Conservation (phyloP, 2,888 invertebrate species). For the Lasioglossum oenotherae region DNA sequence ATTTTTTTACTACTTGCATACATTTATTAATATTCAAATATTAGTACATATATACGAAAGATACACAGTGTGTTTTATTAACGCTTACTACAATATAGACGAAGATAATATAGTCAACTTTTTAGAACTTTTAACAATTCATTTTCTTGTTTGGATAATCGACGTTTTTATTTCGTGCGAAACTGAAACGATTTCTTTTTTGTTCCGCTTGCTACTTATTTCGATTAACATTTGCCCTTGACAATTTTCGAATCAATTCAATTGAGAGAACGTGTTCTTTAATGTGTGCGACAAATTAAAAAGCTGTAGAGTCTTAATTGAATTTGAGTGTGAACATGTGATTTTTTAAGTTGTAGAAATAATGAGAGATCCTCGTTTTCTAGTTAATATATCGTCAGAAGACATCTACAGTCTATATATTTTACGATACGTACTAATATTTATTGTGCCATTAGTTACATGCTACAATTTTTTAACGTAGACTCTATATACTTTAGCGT, state of each 20-base stretch:
- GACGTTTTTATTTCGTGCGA: conserved; percentile 37
- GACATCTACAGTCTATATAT: background rate
- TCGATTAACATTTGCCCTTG: background rate
- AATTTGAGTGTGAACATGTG: conserved; percentile 9
- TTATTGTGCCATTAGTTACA: conserved; percentile 22
- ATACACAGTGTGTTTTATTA: background rate
- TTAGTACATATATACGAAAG: background rate
- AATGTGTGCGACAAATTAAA: conserved; percentile 9
- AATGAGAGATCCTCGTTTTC: background rate
- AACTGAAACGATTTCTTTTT: conserved; percentile 3
- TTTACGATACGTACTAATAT: conserved; percentile 28
- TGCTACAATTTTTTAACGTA: conserved; percentile 10
- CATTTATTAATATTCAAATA: background rate
- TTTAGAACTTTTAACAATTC: background rate
- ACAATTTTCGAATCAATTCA: background rate
- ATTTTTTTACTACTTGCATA: background rate
- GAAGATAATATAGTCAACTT: background rate
- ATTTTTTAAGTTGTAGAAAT: conserved; percentile 3
- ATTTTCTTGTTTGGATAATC: conserved; percentile 48
- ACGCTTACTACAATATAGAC: background rate
- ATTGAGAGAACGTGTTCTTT: background rate
- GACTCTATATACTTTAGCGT: conserved; percentile 7
- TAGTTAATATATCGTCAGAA: background rate
- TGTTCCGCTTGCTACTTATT: conserved; percentile 11
- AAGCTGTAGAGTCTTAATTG: background rate